Base-by-base conservation (phyloP, 2,113 vertebrate species). In the Nesoenas mayeri region DNA sequence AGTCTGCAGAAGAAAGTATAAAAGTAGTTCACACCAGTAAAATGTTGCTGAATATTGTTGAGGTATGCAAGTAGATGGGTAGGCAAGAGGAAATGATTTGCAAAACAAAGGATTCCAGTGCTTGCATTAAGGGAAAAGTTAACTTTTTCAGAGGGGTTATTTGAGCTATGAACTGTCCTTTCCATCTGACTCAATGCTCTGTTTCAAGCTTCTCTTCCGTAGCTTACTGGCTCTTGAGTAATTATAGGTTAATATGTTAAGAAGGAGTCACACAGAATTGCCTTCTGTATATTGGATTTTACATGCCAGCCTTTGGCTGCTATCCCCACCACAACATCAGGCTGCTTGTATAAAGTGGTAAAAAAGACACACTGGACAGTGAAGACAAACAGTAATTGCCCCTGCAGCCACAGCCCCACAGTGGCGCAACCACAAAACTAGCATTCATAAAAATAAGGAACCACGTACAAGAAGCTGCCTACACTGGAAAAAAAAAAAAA, bases 371-470 rank as follows among this genome's bases (percentile, higher is more conserved):
- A 80, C 65, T 94, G 96, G 87, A 92, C 96, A 95, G 91, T 69
- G 89, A 98, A 98, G 98, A 98, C 98, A 98, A 98, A 98, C 95
- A 98, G 98, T 97, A 98, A 97, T 94, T 72, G 89, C 96, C 86
- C 78, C 94, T 61, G 94, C 94, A 96, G 97, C 98, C 97, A 88
- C 96, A 93, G 79, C 89, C 97, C 98, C 97, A 97, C 95, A 70
- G 97, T 97, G 97, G 94, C 74, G 78, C 89, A 89, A 60, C 97
- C 97, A 96, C 97, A 98, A 97, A 98, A 98, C 95, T 94, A 88
- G 98, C 97, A 98, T 98, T 98, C 98, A 98, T 97, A 90, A 97
- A 50, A 95, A 96, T 97, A 95, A 97, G 97, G 94, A 93, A 70
- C 96, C 91, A 66, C 78, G 89, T 91, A 97, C 95, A 94, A 97